Conservation (phyloP, 2,888 invertebrate species). For the Craniophora ligustri region DNA sequence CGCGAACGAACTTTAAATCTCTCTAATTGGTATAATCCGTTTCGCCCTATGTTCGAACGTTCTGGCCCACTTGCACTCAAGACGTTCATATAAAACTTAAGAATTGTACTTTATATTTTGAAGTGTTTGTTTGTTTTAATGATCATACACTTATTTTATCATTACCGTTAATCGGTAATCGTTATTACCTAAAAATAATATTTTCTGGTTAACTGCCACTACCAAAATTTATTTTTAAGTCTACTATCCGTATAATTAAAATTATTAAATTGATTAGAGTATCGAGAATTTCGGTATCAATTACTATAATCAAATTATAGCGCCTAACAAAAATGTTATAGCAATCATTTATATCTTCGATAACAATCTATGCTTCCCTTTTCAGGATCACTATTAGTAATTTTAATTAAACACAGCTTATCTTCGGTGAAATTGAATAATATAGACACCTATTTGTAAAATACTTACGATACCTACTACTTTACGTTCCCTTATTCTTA, state of each 20-base stretch:
- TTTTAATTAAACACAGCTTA: too few species aligned
- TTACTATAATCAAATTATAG: background rate
- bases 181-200: too few species aligned
- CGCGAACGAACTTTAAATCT: conserved; percentile 69
- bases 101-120: conserved; percentile 29
- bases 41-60: conserved; percentile 56
- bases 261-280: background rate
- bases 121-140: conserved; percentile 11
- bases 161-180: too few species aligned
- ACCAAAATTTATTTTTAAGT: background rate
- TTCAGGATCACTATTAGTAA: too few species aligned
- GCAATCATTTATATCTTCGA: conserved; percentile 3
- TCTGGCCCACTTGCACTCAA: conserved; percentile 61
- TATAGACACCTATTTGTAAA: too few species aligned
- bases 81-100: conserved; percentile 52
- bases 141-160: too few species aligned
- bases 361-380: background rate
- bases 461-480: too few species aligned
- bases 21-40: conserved; percentile 83
- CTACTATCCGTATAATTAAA: too few species aligned
- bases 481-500: too few species aligned
- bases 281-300: too few species aligned
- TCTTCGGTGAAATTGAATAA: too few species aligned
- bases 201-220: too few species aligned
- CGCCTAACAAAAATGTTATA: conserved; percentile 25